A percentile compares a stretch with the other conserved stretches of the same genome.
Evolutionary conservation across 2,888 invertebrate species (phyloP).

Genomic region (Micropterix aruncella): DNA sequence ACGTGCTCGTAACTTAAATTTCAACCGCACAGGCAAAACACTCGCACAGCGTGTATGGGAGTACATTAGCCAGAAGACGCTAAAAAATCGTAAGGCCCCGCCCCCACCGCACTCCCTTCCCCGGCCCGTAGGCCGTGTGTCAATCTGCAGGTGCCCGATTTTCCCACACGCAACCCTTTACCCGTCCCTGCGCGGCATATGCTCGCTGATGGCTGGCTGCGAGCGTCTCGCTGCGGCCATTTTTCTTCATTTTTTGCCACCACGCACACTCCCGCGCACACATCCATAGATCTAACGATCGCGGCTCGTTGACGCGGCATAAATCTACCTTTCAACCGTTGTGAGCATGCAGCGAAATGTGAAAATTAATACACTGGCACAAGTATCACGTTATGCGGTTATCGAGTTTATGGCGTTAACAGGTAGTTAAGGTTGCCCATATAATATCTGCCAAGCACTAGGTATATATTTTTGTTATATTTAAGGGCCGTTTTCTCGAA

Average conservation of each 20-base stretch:
- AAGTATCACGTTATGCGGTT: too few relatives aligned
- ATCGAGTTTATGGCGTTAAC: too few relatives aligned
- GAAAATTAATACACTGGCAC: too few relatives aligned
- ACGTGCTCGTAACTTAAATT: too few relatives aligned
- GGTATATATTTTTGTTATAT: too few relatives aligned
- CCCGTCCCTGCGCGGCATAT: neutral
- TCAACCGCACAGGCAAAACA: too few relatives aligned
- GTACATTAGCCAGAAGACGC: neutral
- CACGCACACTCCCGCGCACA: neutral
- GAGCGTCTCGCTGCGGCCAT: neutral
- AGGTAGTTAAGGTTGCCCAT: too few relatives aligned
- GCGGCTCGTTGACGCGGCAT: neutral
- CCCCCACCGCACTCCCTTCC: neutral
- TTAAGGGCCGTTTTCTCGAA: too few relatives aligned
- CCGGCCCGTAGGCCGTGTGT: neutral
- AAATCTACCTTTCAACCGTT: neutral
- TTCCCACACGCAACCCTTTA: neutral
- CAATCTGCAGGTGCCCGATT: neutral
- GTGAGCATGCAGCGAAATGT: neutral
- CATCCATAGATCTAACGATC: too few relatives aligned
- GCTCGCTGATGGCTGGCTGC: too few relatives aligned
- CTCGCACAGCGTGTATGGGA: too few relatives aligned
- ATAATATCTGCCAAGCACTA: too few relatives aligned
- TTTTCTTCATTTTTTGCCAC: neutral
- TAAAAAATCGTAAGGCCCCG: neutral